Percentiles rank a stretch among this genome's conserved stretches.
phyloP scores from a whole-genome alignment of 2,797 vertebrate species.

The Podargus strigoides region DNA sequence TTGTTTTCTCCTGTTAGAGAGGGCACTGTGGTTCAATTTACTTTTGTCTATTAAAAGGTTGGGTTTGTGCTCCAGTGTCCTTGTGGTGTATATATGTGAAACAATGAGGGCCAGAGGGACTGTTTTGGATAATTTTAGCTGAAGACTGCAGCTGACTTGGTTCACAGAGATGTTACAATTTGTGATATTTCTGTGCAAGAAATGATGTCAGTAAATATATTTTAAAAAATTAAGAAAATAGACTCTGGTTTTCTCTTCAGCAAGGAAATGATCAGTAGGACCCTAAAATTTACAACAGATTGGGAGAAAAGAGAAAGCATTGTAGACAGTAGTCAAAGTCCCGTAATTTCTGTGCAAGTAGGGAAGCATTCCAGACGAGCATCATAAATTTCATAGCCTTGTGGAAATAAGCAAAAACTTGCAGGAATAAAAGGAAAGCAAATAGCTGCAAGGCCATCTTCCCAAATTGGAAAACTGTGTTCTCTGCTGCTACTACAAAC shows the following conservation, averaged over 20 bases:
- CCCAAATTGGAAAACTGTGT: not conserved
- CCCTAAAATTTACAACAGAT: not conserved
- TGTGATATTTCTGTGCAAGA: not conserved
- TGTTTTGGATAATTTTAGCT: not conserved
- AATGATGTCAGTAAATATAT: not conserved
- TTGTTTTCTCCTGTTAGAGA: not conserved
- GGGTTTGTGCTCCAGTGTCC: not conserved
- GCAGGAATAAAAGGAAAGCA: not conserved
- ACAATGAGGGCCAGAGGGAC: not conserved
- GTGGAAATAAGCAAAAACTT: not conserved
- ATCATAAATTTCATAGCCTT: not conserved
- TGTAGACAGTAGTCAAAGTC: not conserved
- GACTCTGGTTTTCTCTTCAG: not conserved
- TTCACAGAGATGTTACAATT: not conserved
- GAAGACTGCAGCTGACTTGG: not conserved
- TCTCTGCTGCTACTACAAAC: not conserved
- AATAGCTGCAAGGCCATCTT: not conserved
- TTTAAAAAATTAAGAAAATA: not conserved
- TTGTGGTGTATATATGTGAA: not conserved
- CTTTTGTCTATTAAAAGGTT: not conserved
- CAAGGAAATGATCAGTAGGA: not conserved
- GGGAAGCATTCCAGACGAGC: not conserved
- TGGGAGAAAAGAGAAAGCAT: not conserved
- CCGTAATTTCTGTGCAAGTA: not conserved
- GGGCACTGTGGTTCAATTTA: not conserved